These are phyloP conservation scores for Drosophila cognata DNA, from an alignment of 2,888 invertebrate species.

Conservation along the genomic window DNA sequence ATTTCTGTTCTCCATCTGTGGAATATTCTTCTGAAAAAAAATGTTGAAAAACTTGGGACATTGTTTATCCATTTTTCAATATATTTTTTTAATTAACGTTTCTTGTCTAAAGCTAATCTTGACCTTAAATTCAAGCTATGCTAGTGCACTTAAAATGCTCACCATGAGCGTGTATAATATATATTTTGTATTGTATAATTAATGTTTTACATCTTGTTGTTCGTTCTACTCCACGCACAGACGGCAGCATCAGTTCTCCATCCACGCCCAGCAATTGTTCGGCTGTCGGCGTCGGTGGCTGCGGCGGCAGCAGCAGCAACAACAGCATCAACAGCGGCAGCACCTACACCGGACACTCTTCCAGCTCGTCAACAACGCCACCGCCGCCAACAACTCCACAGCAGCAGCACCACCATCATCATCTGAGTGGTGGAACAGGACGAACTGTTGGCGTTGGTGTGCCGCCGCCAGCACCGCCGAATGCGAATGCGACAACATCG, in stretches of 20 bases:
- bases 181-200: neutral
- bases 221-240: slow-evolving; percentile 45
- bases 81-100: neutral
- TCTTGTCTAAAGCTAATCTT: neutral
- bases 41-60: neutral
- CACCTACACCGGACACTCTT: slow-evolving; percentile 43
- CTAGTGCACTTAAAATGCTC: neutral
- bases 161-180: neutral
- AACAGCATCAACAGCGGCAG: slow-evolving; percentile 64
- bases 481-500: slow-evolving; percentile 12
- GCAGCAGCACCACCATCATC: slow-evolving; percentile 1
- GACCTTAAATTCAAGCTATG: neutral
- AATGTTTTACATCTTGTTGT: neutral
- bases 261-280: slow-evolving; percentile 82
- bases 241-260: slow-evolving; percentile 84
- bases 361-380: slow-evolving; percentile 55
- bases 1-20: neutral
- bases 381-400: slow-evolving; percentile 56
- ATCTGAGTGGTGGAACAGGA: slow-evolving; percentile 11
- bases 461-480: slow-evolving; percentile 67
- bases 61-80: neutral
- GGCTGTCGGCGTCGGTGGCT: slow-evolving; percentile 45
- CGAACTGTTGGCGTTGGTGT: slow-evolving; percentile 12
- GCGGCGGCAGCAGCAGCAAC: slow-evolving; percentile 56
- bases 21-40: neutral